Evolutionary conservation across 2,113 vertebrate species (phyloP).

Genomic region (Ailurus styani): DNA sequence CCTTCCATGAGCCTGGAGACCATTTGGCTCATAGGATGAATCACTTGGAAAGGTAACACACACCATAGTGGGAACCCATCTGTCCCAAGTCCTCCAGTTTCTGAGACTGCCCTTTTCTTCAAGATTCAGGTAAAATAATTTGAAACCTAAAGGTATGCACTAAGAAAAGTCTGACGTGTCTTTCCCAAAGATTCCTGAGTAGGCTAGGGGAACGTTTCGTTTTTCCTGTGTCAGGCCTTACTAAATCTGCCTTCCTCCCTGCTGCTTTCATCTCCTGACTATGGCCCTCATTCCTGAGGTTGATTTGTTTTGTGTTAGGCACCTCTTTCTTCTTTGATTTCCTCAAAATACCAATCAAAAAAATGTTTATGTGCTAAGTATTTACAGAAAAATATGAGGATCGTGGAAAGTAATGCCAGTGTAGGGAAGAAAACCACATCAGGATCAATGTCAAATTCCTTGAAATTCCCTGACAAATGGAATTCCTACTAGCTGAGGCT

Average conservation of each 20-base stretch:
- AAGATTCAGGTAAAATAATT: neutral
- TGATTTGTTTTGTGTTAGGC: neutral
- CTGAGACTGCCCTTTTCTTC: neutral
- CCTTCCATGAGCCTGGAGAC: neutral
- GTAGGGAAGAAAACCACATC: neutral
- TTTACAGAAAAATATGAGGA: neutral
- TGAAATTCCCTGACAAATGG: neutral
- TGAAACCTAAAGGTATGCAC: neutral
- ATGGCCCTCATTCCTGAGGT: neutral
- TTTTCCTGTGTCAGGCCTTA: neutral
- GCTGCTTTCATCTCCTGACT: neutral
- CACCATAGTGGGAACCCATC: neutral
- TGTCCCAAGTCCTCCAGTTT: neutral
- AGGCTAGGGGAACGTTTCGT: fast-evolving
- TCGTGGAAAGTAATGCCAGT: neutral
- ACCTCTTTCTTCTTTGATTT: neutral
- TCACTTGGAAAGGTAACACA: neutral
- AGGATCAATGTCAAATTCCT: neutral
- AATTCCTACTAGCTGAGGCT: neutral
- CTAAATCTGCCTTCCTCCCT: neutral
- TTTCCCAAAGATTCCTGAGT: neutral
- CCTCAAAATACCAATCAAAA: neutral
- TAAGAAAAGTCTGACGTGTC: neutral
- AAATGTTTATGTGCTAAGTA: neutral
- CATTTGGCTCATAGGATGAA: neutral